Evolutionary conservation across 2,797 vertebrate genomes (phyloP).

Genomic region (Telmatherina bonti): DNA sequence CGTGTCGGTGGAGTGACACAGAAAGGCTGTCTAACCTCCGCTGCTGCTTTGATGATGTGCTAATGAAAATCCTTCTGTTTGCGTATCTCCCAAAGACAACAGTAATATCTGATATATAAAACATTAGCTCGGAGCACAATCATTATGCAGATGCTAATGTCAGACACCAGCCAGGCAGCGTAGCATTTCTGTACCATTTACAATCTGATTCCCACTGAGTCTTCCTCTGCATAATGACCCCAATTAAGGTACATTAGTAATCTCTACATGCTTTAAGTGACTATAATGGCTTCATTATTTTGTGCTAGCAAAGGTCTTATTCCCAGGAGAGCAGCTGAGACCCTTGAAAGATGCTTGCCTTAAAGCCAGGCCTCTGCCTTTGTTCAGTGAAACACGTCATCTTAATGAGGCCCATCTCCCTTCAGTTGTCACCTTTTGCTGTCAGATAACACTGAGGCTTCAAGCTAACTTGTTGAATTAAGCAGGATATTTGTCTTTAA

Average conservation of each 20-base stretch:
- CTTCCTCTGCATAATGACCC: slow-evolving; percentile 56
- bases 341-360: slow-evolving; percentile 32
- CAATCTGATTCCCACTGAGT: slow-evolving; percentile 35
- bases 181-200: slow-evolving; percentile 16
- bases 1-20: slow-evolving; percentile 11
- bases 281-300: slow-evolving; percentile 53
- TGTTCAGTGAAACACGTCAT: slow-evolving; percentile 26
- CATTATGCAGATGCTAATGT: slow-evolving; percentile 2
- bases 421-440: background rate
- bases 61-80: slow-evolving; percentile 3
- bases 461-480: background rate
- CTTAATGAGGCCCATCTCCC: slow-evolving; percentile 6
- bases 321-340: slow-evolving; percentile 31
- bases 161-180: slow-evolving; percentile 11
- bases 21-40: slow-evolving; percentile 30
- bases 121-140: slow-evolving; percentile 1
- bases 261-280: slow-evolving; percentile 54
- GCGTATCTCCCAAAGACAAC: background rate
- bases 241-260: slow-evolving; percentile 56
- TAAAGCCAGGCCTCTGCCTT: background rate
- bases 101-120: background rate
- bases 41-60: background rate
- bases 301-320: slow-evolving; percentile 40
- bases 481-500: background rate
- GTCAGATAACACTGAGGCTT: background rate